phyloP scores from a whole-genome alignment of 64 coral and sea anemone species.

The Stichodactyla mertensii region DNA sequence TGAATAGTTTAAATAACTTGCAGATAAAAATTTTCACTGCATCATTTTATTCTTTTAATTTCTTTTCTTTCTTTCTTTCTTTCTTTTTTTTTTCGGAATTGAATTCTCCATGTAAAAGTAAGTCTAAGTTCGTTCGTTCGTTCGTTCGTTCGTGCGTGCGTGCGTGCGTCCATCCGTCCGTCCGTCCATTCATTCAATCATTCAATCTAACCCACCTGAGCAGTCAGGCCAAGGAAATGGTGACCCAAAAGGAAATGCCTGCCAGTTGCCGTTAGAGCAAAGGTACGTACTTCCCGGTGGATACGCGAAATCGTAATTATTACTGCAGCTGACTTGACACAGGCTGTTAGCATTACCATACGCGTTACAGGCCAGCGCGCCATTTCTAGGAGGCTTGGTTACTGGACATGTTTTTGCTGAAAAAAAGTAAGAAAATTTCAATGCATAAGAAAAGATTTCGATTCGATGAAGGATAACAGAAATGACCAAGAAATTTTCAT shows the following conservation, averaged over 20 bases:
- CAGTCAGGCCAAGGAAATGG: constrained; percentile 81
- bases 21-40: no score
- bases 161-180: no score
- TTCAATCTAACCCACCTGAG: constrained; percentile 39
- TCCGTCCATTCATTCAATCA: no score
- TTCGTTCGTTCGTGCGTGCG: no score
- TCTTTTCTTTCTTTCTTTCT: neutral
- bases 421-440: neutral
- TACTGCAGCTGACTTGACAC: constrained; percentile 74
- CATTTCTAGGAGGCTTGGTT: constrained; percentile 64
- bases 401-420: constrained; percentile 60
- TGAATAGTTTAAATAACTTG: no score
- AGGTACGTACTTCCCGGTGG: constrained; percentile 49
- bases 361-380: constrained; percentile 80
- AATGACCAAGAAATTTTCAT: no score
- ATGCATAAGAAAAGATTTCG: neutral
- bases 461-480: neutral
- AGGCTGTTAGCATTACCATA: constrained; percentile 60
- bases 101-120: constrained; percentile 53
- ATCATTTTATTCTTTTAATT: no score
- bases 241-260: constrained; percentile 15
- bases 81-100: neutral
- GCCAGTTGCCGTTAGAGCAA: constrained; percentile 63
- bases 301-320: constrained; percentile 73
- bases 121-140: neutral